These are phyloP conservation scores for Trissonchulus sp. DNA, from an alignment of 2,888 invertebrate genomes.

Conservation along the genomic window DNA sequence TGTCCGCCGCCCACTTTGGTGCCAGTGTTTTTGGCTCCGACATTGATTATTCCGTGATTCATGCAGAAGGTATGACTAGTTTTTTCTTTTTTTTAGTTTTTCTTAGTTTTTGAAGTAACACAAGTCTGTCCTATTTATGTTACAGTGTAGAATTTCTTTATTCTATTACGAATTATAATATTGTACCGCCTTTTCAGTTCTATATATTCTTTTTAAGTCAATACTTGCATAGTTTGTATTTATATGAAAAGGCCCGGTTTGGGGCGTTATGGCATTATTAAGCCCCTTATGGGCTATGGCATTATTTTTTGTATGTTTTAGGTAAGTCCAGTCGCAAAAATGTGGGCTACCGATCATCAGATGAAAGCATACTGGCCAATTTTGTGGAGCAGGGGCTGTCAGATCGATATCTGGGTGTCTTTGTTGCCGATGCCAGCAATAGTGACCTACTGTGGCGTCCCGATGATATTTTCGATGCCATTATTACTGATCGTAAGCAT, in stretches of 20 bases:
- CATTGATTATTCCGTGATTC: conserved; percentile 87
- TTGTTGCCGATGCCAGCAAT: conserved; percentile 84
- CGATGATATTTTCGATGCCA: conserved; percentile 70
- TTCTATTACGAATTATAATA: too few species aligned
- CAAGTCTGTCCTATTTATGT: too few species aligned
- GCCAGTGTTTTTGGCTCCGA: conserved; percentile 71
- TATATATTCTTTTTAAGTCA: too few species aligned
- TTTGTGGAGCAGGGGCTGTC: conserved; percentile 76
- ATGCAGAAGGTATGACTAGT: conserved; percentile 61
- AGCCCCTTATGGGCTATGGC: too few species aligned
- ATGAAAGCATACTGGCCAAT: conserved; percentile 81
- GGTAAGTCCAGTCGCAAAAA: conserved; percentile 56
- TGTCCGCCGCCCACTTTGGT: conserved; percentile 83
- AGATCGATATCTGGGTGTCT: conserved; percentile 71
- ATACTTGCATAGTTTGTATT: too few species aligned
- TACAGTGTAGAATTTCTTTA: too few species aligned
- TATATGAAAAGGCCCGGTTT: too few species aligned
- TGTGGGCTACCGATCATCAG: conserved; percentile 59
- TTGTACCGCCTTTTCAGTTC: too few species aligned
- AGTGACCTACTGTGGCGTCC: conserved; percentile 61
- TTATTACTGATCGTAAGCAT: conserved; percentile 74
- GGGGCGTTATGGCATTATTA: too few species aligned
- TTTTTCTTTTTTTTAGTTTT: background rate
- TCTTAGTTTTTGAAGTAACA: too few species aligned
- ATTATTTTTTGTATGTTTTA: too few species aligned